A percentile compares a stretch with the other conserved stretches of the same genome.
Conservation (phyloP, 2,113 vertebrate species). For the Eubucco bourcierii region DNA sequence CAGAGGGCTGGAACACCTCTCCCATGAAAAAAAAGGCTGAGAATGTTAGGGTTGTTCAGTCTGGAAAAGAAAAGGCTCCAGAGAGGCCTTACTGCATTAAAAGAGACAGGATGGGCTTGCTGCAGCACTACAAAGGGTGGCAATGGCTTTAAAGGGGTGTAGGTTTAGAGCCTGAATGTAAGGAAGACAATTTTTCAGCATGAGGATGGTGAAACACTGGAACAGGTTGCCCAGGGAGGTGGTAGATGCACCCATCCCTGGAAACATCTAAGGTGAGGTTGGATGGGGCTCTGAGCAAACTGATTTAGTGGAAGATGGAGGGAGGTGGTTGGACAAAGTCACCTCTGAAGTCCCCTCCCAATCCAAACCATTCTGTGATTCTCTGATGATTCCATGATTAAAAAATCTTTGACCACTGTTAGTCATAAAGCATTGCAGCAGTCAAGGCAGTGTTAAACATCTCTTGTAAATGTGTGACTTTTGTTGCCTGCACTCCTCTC, state of each 20-base stretch:
- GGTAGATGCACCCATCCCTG: not conserved
- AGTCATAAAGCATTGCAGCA: not conserved
- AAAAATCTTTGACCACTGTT: not conserved
- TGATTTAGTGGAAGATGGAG: not conserved
- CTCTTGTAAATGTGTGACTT: not conserved
- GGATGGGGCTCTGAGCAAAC: not conserved
- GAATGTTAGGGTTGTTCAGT: not conserved
- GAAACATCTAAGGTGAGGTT: not conserved
- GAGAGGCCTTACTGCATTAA: not conserved
- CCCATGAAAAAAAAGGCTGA: not conserved
- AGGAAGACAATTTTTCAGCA: not conserved
- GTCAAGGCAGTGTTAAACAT: not conserved
- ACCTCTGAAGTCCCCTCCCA: not conserved
- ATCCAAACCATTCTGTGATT: not conserved
- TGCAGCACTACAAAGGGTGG: not conserved
- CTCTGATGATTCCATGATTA: not conserved
- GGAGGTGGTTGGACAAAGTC: not conserved
- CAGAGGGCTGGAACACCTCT: not conserved
- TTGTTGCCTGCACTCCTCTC: not conserved
- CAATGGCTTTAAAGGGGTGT: not conserved
- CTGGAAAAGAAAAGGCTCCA: not conserved
- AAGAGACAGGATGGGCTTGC: not conserved
- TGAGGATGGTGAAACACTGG: not conserved
- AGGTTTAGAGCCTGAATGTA: not conserved
- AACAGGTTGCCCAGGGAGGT: not conserved